Percentiles rank a stretch among this genome's conserved stretches.
Conservation (phyloP, 2,797 vertebrate species). For the Pantherophis vulpinus region DNA sequence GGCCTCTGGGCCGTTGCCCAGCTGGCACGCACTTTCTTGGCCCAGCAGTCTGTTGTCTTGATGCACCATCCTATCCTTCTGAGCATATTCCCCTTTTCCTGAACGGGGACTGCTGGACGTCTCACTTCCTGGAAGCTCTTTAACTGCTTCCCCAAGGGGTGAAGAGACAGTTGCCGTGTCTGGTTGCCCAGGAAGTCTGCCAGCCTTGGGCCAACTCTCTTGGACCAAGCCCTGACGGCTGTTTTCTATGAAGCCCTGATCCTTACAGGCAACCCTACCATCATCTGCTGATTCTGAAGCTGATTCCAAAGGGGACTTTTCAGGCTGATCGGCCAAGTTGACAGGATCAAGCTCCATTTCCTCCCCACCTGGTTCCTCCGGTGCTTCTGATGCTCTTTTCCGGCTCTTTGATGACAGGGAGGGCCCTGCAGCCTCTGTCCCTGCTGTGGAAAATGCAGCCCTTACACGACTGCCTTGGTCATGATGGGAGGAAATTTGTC, state of each 20-base stretch:
- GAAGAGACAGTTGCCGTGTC: rapidly evolving
- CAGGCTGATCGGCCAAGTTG: rapidly evolving
- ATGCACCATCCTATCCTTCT: neutral
- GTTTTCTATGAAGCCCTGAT: neutral
- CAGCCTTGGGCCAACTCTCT: too few species aligned
- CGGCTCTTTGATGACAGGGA: neutral
- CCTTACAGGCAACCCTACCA: neutral
- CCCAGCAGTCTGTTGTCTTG: neutral
- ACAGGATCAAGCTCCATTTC: too few species aligned
- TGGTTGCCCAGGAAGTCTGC: neutral
- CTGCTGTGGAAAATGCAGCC: rapidly evolving
- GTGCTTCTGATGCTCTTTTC: neutral
- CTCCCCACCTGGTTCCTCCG: too few species aligned
- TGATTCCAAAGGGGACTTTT: neutral
- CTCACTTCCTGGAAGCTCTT: neutral
- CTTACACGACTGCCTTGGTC: too few species aligned
- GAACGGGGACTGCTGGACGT: neutral
- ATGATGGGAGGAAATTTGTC: rapidly evolving
- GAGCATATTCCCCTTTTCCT: neutral
- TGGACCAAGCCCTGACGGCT: neutral
- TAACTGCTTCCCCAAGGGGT: neutral
- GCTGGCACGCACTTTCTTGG: neutral
- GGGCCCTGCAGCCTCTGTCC: neutral
- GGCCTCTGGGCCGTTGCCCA: neutral
- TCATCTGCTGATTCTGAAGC: too few species aligned